Evolutionary conservation across 2,113 vertebrate species (phyloP).

Genomic region (Melanocharis versteri): DNA sequence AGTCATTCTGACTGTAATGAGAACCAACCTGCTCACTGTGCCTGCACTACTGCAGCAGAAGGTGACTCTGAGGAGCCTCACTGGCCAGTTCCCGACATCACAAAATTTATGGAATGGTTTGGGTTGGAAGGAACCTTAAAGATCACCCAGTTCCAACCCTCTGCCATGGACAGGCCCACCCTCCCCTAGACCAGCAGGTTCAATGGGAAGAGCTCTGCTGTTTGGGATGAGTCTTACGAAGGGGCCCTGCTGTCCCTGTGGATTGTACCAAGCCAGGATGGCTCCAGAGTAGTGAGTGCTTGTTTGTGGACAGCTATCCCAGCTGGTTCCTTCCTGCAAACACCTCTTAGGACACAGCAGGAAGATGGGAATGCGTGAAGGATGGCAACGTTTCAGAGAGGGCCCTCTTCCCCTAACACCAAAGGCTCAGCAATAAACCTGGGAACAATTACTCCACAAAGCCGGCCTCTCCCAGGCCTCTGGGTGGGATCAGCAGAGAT

Average conservation of each 20-base stretch:
- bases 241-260: neutral
- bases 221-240: neutral
- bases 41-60: neutral
- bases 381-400: neutral
- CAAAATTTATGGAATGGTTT: neutral
- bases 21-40: neutral
- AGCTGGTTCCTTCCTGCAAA: neutral
- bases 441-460: neutral
- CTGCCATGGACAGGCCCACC: neutral
- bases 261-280: neutral
- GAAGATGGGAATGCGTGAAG: neutral
- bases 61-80: neutral
- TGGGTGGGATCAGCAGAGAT: neutral
- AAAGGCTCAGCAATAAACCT: neutral
- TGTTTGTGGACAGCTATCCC: neutral
- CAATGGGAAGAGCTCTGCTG: neutral
- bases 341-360: neutral
- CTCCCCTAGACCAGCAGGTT: neutral
- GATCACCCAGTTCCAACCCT: neutral
- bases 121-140: neutral
- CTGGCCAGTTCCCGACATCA: neutral
- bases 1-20: neutral
- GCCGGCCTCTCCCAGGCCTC: neutral
- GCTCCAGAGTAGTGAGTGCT: neutral
- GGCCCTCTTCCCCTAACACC: neutral